Evolutionary conservation across 2,888 invertebrate species (phyloP).

Genomic region (Nomada fabriciana): DNA sequence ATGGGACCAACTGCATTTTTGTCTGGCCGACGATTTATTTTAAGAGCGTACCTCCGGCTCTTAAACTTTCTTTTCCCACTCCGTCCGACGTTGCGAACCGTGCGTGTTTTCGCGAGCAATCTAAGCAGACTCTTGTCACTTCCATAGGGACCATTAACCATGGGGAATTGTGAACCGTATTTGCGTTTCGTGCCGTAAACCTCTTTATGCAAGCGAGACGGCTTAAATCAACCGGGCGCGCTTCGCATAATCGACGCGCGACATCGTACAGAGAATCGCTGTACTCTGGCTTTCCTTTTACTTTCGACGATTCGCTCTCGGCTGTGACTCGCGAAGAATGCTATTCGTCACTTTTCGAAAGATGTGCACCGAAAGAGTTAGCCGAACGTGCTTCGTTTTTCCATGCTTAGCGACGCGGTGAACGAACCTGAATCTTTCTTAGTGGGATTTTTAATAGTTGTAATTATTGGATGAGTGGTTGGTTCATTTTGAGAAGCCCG

Average conservation of each 20-base stretch:
- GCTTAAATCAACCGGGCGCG: conserved; percentile 37
- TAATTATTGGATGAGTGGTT: no score
- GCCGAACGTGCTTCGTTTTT: neutral
- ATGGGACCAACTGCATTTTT: conserved; percentile 61
- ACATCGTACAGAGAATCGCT: conserved; percentile 23
- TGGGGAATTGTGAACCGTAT: conserved; percentile 29
- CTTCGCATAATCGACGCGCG: conserved; percentile 39
- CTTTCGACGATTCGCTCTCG: conserved; percentile 40
- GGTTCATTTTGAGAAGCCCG: no score
- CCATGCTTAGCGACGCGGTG: no score
- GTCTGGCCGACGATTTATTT: conserved; percentile 73
- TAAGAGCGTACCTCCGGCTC: conserved; percentile 61
- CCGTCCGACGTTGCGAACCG: conserved; percentile 26
- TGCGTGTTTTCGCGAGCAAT: conserved; percentile 43
- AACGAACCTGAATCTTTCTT: neutral
- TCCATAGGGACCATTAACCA: conserved; percentile 39
- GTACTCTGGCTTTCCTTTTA: conserved; percentile 33
- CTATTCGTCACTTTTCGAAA: conserved; percentile 26
- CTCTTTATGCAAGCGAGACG: conserved; percentile 18
- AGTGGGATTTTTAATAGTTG: no score
- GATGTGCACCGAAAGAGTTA: neutral
- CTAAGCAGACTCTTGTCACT: conserved; percentile 23
- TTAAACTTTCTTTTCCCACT: conserved; percentile 57
- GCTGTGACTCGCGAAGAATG: conserved; percentile 20
- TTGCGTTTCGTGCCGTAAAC: conserved; percentile 29